phyloP scores from a whole-genome alignment of 1,140 invertebrate species.

The Chlorops oryzae region DNA sequence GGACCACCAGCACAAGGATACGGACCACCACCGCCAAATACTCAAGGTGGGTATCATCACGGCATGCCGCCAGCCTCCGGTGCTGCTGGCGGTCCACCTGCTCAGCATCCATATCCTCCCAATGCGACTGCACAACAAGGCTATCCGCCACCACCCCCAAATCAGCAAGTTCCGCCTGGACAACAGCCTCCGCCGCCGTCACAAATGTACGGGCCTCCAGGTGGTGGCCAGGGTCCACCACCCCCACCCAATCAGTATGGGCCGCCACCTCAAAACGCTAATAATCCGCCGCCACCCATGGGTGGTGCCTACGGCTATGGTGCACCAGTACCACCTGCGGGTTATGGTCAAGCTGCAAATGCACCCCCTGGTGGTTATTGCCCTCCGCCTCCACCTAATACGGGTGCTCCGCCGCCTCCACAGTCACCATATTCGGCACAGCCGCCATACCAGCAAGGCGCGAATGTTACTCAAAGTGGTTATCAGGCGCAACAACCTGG shows the following conservation, averaged over 20 bases:
- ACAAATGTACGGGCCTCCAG: slow-evolving; percentile 44
- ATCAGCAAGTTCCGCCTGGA: slow-evolving; percentile 28
- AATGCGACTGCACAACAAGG: slow-evolving; percentile 29
- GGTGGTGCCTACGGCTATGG: slow-evolving; percentile 42
- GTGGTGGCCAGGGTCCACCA: slow-evolving; percentile 44
- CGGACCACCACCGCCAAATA: slow-evolving; percentile 36
- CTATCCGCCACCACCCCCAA: slow-evolving; percentile 31
- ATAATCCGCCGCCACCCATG: slow-evolving; percentile 36
- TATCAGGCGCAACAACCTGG: slow-evolving; percentile 23
- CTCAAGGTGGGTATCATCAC: slow-evolving; percentile 47
- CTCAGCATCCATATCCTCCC: slow-evolving; percentile 31
- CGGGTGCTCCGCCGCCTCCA: slow-evolving; percentile 30
- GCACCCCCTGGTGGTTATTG: slow-evolving; percentile 12
- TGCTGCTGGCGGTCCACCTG: slow-evolving; percentile 16
- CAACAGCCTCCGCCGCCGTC: slow-evolving; percentile 35
- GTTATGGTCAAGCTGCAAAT: slow-evolving; percentile 22
- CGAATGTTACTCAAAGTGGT: slow-evolving; percentile 19
- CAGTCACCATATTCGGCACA: slow-evolving; percentile 31
- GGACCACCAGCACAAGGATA: slow-evolving; percentile 39
- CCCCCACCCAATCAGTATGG: slow-evolving; percentile 46
- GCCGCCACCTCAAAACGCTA: slow-evolving; percentile 25
- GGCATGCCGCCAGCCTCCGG: slow-evolving; percentile 31
- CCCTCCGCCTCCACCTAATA: slow-evolving; percentile 28
- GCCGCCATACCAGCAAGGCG: slow-evolving; percentile 28
- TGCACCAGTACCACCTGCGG: slow-evolving; percentile 21